Evolutionary conservation across 2,888 invertebrate species (phyloP).

Genomic region (Apamea sordens): DNA sequence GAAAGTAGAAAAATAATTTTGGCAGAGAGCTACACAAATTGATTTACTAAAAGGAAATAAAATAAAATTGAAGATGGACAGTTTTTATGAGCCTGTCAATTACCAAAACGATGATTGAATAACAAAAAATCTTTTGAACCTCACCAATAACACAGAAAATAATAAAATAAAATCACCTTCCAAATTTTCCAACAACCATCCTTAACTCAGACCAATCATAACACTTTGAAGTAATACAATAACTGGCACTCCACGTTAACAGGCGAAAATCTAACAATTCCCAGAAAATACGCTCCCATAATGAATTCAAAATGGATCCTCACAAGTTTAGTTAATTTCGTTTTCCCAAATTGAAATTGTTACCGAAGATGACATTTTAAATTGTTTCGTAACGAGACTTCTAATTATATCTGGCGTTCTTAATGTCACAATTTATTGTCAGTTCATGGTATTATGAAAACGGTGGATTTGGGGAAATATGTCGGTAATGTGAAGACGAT

Average conservation of each 20-base stretch:
- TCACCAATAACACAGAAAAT: neutral
- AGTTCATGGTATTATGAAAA: conserved; percentile 49
- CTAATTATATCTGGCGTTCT: conserved; percentile 66
- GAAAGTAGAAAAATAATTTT: neutral
- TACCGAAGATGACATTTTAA: conserved; percentile 70
- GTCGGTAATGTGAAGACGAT: neutral
- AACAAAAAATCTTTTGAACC: neutral
- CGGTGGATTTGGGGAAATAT: conserved; percentile 13
- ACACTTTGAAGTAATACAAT: conserved; percentile 47
- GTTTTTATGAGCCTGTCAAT: neutral
- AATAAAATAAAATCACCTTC: conserved; percentile 19
- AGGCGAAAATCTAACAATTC: conserved; percentile 39
- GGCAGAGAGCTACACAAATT: neutral
- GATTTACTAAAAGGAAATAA: neutral
- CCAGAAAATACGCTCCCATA: conserved; percentile 56
- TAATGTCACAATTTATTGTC: conserved; percentile 57
- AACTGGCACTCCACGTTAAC: conserved; percentile 37
- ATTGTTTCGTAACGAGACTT: conserved; percentile 68
- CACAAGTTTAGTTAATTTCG: conserved; percentile 65
- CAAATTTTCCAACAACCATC: conserved; percentile 9
- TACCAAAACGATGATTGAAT: neutral
- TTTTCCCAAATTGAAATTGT: conserved; percentile 71
- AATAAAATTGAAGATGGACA: neutral
- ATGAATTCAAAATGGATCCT: conserved; percentile 62
- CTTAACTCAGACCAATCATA: conserved; percentile 36